Evolutionary conservation across 1,140 invertebrate genomes (phyloP).

Genomic region (Tribolium castaneum): DNA sequence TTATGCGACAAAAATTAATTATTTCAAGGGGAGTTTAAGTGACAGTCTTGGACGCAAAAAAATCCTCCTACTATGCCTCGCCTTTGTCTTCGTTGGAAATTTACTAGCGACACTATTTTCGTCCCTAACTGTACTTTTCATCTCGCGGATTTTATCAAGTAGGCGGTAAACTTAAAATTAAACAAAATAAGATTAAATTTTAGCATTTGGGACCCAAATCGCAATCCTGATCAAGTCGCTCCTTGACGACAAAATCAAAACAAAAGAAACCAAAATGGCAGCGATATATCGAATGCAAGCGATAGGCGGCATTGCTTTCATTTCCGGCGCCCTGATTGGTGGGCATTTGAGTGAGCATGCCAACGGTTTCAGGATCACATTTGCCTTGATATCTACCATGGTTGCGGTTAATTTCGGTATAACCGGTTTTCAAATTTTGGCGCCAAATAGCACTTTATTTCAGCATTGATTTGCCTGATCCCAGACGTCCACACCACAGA

Average conservation of each 20-base stretch:
- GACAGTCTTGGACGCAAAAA: constrained; percentile 45
- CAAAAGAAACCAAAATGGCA: constrained; percentile 38
- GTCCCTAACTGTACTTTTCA: constrained; percentile 37
- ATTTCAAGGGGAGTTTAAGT: constrained; percentile 52
- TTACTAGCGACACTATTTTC: constrained; percentile 21
- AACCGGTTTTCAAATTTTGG: not conserved
- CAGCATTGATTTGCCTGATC: constrained; percentile 26
- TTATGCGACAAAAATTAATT: not conserved
- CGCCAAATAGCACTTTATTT: constrained; percentile 25
- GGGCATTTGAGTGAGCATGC: constrained; percentile 48
- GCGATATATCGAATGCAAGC: constrained; percentile 45
- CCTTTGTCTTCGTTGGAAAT: constrained; percentile 41
- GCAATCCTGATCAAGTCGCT: constrained; percentile 39
- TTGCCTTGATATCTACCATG: constrained; percentile 14
- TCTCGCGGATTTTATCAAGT: constrained; percentile 44
- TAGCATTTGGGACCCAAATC: constrained; percentile 45
- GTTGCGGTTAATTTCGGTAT: constrained; percentile 36
- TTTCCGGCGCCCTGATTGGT: constrained; percentile 38
- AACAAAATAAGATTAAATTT: constrained; percentile 19
- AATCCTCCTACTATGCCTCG: constrained; percentile 41
- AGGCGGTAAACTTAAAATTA: not conserved
- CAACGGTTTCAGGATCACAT: constrained; percentile 42
- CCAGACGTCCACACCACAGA: constrained; percentile 4
- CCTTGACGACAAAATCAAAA: constrained; percentile 42
- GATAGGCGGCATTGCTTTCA: constrained; percentile 27